Conservation (phyloP, 1,140 invertebrate species). For the Venustaconcha ellipsiformis region DNA sequence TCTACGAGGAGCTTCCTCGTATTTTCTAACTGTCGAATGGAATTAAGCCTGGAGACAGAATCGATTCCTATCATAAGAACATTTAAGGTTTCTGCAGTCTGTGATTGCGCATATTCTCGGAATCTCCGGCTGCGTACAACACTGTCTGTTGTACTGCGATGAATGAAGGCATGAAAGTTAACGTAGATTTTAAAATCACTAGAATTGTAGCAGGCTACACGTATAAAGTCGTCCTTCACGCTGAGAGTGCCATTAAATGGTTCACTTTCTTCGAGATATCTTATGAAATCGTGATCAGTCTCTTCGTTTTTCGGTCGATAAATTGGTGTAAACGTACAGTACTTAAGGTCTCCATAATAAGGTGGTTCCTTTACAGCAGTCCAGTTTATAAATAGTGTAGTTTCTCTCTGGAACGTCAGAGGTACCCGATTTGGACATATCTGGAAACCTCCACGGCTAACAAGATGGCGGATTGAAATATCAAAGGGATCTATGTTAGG, state of each 20-base stretch:
- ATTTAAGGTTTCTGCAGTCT: slow-evolving; percentile 54
- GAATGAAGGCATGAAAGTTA: slow-evolving; percentile 69
- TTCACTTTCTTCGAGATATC: slow-evolving; percentile 23
- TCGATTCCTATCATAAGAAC: slow-evolving; percentile 89
- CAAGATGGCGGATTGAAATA: slow-evolving; percentile 16
- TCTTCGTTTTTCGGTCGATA: slow-evolving; percentile 40
- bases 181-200: slow-evolving; percentile 59
- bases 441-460: slow-evolving; percentile 11
- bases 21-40: slow-evolving; percentile 83
- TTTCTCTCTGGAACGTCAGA: slow-evolving; percentile 61
- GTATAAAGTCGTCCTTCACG: slow-evolving; percentile 55
- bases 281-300: slow-evolving; percentile 32
- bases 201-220: slow-evolving; percentile 54
- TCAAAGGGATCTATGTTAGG: slow-evolving; percentile 27
- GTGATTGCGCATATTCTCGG: slow-evolving; percentile 48
- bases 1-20: slow-evolving; percentile 74
- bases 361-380: slow-evolving; percentile 39
- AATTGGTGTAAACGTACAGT: slow-evolving; percentile 55
- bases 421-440: slow-evolving; percentile 70
- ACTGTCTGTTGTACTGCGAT: slow-evolving; percentile 37
- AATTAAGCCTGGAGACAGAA: slow-evolving; percentile 86
- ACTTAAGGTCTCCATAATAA: slow-evolving; percentile 49
- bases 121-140: slow-evolving; percentile 38
- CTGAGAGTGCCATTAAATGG: slow-evolving; percentile 31
- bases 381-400: slow-evolving; percentile 45